A percentile compares a stretch with the other conserved stretches of the same genome.
These are phyloP conservation scores for Formicarius rufipectus DNA, from an alignment of 2,113 vertebrate species.

Conservation along the genomic window DNA sequence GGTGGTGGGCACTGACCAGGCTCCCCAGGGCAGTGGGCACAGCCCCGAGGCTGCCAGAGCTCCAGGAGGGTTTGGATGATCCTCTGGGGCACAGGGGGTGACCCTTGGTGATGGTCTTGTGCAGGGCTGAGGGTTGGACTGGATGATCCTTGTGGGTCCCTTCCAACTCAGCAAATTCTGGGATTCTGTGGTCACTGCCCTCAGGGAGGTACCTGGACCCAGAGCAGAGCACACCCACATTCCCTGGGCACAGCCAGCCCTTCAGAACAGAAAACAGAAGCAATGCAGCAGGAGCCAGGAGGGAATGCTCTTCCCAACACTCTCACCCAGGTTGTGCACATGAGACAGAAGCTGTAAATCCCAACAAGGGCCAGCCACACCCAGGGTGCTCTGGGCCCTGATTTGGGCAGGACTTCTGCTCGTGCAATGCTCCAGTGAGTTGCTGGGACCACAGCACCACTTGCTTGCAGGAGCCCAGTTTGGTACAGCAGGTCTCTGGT, in stretches of 20 bases:
- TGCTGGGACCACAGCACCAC: too few species aligned
- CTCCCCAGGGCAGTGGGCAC: not conserved
- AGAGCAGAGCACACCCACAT: not conserved
- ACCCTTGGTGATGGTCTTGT: too few species aligned
- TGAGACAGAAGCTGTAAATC: not conserved
- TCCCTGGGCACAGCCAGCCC: not conserved
- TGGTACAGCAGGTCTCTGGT: not conserved
- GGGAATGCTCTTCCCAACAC: not conserved
- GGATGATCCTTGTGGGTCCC: not conserved
- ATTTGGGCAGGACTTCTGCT: fast-evolving
- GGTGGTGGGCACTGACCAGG: not conserved
- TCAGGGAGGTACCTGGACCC: not conserved
- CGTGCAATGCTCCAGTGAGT: not conserved
- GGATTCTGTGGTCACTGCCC: not conserved
- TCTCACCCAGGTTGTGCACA: fast-evolving
- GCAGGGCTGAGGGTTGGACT: not conserved
- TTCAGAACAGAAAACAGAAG: not conserved
- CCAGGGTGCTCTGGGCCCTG: not conserved
- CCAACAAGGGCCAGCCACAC: not conserved
- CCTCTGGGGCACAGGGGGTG: too few species aligned
- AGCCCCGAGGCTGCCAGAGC: not conserved
- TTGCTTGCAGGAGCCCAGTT: not conserved
- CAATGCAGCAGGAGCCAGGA: not conserved
- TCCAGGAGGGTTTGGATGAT: not conserved
- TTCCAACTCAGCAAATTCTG: not conserved